Evolutionary conservation across 2,113 vertebrate genomes (phyloP).

Genomic region (Ochotona princeps): DNA sequence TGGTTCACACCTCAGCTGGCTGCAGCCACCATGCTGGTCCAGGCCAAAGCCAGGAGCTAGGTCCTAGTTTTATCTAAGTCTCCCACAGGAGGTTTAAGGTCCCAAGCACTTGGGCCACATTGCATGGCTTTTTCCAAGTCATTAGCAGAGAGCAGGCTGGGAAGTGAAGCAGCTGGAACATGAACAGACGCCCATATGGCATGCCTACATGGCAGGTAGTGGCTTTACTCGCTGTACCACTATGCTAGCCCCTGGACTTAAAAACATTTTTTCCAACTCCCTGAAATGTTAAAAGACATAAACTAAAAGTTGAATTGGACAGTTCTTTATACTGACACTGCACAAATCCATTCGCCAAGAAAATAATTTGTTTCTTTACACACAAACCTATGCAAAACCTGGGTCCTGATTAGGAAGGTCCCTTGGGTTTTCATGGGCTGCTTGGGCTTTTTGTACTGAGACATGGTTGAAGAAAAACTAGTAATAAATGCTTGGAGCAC

Average conservation of each 20-base stretch:
- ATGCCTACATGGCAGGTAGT: no score
- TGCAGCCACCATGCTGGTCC: no score
- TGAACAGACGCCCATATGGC: no score
- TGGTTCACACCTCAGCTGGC: no score
- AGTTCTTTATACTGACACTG: constrained; percentile 43
- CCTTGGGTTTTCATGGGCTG: neutral
- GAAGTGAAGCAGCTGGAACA: no score
- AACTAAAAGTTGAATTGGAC: neutral
- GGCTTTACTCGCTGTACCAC: no score
- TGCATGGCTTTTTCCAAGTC: no score
- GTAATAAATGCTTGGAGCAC: neutral
- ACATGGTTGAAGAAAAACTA: neutral
- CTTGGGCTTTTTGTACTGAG: neutral
- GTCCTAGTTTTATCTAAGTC: neutral
- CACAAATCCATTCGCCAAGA: neutral
- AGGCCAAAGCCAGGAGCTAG: no score
- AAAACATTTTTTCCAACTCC: neutral
- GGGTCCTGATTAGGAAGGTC: neutral
- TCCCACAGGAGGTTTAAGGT: no score
- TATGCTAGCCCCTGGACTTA: neutral
- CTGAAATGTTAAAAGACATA: constrained; percentile 19
- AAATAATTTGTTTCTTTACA: neutral
- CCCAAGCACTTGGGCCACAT: no score
- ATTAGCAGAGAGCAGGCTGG: no score
- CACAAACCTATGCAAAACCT: neutral